Base-by-base conservation (phyloP, 2,888 invertebrate species). In the Coenonympha glycerion region DNA sequence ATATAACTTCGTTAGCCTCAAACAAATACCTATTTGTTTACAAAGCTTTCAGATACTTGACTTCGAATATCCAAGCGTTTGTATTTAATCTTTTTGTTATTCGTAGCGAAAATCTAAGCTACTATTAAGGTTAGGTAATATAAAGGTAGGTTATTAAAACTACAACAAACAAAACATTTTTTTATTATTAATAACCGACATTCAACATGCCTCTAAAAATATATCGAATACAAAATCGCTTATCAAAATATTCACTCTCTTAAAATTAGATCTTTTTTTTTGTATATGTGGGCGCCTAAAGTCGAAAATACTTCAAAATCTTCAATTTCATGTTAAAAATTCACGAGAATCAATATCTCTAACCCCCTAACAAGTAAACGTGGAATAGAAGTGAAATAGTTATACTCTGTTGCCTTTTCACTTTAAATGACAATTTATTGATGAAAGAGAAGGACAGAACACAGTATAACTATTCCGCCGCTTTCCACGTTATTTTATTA, bases 101-200 rank as follows among this genome's bases (percentile, higher is more conserved):
- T 40, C 19, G 44, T 37, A 21, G 39, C 44, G 58, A 55, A 40
- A 56, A 57, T 52, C 39, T 47, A 57, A 62, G 58, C 59, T 47
- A 56, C 69, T 66, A 63, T 59, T 53, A 77, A n/a, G n/a, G n/a
- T 83, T 84, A 82, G 78, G 80, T 65, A 68, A 69, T n/a, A n/a
- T n/a, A n/a, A n/a, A n/a, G n/a, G n/a, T n/a, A n/a, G 75, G 77
- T 74, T 69, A 82, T 71, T 79, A 79, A 87, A 87, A 87, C 83
- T 77, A 86, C 82, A 76, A 77, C 80, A 77, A 85, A 86, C 84
- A 85, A 84, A 85, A 83, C 79, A 84, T 74, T 60, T 65, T 69
- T 39, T 36, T 84, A n/a, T 84, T 85, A 84, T 84, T 84, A n/a
- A n/a, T n/a, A n/a, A n/a, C n/a, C n/a, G n/a, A n/a, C n/a, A 70